Evolutionary conservation across 2,888 invertebrate species (phyloP).

Genomic region (Agonopterix arenella): DNA sequence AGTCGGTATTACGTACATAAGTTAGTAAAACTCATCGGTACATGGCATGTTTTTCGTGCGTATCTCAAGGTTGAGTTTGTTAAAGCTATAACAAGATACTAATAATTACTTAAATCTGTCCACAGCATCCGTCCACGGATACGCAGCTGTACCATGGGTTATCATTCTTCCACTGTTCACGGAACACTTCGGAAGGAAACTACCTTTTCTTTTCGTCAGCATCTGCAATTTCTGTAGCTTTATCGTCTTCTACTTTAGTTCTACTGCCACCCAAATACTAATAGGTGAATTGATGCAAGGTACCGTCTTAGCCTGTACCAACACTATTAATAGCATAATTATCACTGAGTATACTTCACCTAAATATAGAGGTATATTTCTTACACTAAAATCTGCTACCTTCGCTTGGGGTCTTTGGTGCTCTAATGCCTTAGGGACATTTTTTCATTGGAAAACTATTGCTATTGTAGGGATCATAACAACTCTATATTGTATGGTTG

Average conservation of each 20-base stretch:
- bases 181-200: slow-evolving; percentile 29
- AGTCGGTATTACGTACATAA: too few relatives aligned
- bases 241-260: slow-evolving; percentile 26
- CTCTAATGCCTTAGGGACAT: slow-evolving; percentile 15
- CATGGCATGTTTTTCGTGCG: too few relatives aligned
- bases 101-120: too few relatives aligned
- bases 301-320: slow-evolving; percentile 14
- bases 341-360: slow-evolving; percentile 9
- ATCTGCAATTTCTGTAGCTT: slow-evolving; percentile 20
- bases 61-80: too few relatives aligned
- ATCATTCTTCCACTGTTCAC: slow-evolving; percentile 30
- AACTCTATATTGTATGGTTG: slow-evolving; percentile 2
- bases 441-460: slow-evolving; percentile 12
- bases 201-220: slow-evolving; percentile 28
- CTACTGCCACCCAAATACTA: slow-evolving; percentile 22
- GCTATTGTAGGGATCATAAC: slow-evolving; percentile 2
- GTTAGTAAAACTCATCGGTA: too few relatives aligned
- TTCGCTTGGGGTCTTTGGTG: slow-evolving; percentile 17
- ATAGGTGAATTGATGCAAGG: slow-evolving; percentile 32
- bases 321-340: not conserved
- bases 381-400: slow-evolving; percentile 14
- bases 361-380: slow-evolving; percentile 14
- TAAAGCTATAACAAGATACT: too few relatives aligned
- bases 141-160: slow-evolving; percentile 32
- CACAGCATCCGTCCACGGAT: slow-evolving; percentile 36